Percentiles rank a stretch among this genome's conserved stretches.
Conservation (phyloP, 2,113 vertebrate species). For the Rhinolophus ferrumequinum region DNA sequence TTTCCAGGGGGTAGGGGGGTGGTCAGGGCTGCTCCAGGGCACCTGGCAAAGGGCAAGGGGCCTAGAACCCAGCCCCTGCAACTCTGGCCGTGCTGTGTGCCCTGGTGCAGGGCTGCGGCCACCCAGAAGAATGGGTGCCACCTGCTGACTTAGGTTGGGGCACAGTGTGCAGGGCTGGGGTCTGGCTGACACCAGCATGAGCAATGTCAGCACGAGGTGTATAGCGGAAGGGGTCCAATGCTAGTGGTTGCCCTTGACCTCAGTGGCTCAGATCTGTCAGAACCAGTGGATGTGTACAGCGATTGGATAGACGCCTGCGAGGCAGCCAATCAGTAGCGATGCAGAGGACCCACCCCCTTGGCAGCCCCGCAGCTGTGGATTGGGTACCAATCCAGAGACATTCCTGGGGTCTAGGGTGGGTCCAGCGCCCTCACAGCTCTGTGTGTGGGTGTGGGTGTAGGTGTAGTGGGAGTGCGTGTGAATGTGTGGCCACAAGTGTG, state of each 20-base stretch:
- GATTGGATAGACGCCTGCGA: slow-evolving; percentile 98
- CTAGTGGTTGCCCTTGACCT: slow-evolving; percentile 78
- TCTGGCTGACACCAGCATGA: not conserved
- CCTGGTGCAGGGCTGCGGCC: no score
- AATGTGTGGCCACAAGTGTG: not conserved
- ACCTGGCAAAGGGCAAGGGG: not conserved
- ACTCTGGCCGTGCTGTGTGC: no score
- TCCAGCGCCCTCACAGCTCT: not conserved
- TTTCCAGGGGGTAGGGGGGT: not conserved
- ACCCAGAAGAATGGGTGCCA: not conserved
- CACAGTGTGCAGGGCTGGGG: not conserved
- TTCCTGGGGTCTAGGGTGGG: slow-evolving; percentile 65
- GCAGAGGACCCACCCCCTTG: slow-evolving; percentile 24
- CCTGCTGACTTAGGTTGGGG: not conserved
- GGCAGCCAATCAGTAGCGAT: slow-evolving; percentile 93
- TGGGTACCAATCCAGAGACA: slow-evolving; percentile 55
- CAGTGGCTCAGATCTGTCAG: slow-evolving; percentile 91
- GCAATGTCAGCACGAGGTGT: not conserved
- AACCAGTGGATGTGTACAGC: slow-evolving; percentile 95
- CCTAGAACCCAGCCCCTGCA: not conserved
- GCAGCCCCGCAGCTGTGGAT: not conserved
- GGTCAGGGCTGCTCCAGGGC: not conserved
- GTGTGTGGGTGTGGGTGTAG: not conserved
- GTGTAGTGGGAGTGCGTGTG: not conserved
- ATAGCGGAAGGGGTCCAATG: not conserved